A percentile compares a stretch with the other conserved stretches of the same genome.
Conservation (phyloP, 2,113 vertebrate genomes). For the Lycocorax pyrrhopterus region DNA sequence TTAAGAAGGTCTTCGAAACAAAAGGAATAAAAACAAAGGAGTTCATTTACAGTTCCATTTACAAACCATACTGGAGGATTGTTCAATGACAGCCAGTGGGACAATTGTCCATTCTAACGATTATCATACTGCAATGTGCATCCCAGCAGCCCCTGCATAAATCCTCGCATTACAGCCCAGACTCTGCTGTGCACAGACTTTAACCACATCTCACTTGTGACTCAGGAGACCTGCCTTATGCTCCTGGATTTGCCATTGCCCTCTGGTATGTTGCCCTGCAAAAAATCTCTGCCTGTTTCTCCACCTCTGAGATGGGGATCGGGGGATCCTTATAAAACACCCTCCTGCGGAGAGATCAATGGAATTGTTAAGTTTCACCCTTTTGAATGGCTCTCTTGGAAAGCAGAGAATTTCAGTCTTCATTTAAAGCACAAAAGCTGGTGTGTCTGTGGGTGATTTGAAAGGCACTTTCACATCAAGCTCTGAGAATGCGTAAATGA, state of each 20-base stretch:
- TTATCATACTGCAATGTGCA: background rate
- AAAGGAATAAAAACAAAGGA: background rate
- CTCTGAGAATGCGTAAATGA: background rate
- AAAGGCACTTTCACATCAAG: slow-evolving; percentile 15
- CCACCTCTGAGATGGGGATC: background rate
- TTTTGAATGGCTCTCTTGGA: background rate
- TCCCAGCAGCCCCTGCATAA: background rate
- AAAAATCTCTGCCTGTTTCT: background rate
- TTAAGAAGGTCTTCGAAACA: slow-evolving; percentile 15
- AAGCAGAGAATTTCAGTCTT: slow-evolving; percentile 1
- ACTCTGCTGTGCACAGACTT: background rate
- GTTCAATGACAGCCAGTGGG: slow-evolving; percentile 17
- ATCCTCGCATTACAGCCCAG: background rate
- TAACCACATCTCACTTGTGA: background rate
- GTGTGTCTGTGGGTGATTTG: background rate
- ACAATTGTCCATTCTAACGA: background rate
- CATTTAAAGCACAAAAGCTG: background rate
- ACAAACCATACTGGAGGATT: background rate
- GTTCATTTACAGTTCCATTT: slow-evolving; percentile 7
- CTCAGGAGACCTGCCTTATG: background rate
- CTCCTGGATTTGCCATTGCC: background rate
- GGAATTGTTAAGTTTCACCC: background rate
- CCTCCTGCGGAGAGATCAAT: background rate
- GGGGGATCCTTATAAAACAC: background rate
- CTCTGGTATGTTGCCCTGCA: background rate